A percentile compares a stretch with the other conserved stretches of the same genome.
Conservation (phyloP, 2,888 invertebrate genomes). For the Melanostoma mellinum region DNA sequence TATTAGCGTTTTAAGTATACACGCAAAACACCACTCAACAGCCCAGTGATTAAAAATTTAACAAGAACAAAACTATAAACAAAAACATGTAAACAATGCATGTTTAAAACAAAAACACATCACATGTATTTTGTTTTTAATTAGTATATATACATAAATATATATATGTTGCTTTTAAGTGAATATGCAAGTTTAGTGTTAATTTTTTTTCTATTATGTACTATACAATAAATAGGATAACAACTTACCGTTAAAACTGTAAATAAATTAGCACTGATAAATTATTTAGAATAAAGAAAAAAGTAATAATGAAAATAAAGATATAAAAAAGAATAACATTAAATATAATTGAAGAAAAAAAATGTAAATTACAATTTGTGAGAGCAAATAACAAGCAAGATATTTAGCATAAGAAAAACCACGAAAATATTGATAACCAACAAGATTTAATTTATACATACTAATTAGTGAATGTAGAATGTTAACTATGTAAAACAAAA, state of each 20-base stretch:
- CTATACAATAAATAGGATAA: constrained; percentile 70
- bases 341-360: constrained; percentile 23
- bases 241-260: constrained; percentile 66
- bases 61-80: constrained; percentile 1
- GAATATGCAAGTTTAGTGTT: constrained; percentile 61
- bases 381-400: constrained; percentile 18
- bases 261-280: constrained; percentile 72
- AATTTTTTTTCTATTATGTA: constrained; percentile 68
- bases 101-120: constrained; percentile 46
- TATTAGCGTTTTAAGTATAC: constrained; percentile 62
- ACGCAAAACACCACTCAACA: constrained; percentile 43
- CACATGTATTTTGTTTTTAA: constrained; percentile 61
- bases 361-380: constrained; percentile 51
- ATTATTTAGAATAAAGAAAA: constrained; percentile 66
- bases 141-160: constrained; percentile 1
- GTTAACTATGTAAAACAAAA: constrained; percentile 65
- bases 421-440: constrained; percentile 69
- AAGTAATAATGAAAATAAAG: constrained; percentile 28
- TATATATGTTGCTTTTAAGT: constrained; percentile 55
- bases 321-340: constrained; percentile 15
- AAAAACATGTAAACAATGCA: constrained; percentile 11
- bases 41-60: constrained; percentile 63
- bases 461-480: constrained; percentile 70
- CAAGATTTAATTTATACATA: constrained; percentile 71
- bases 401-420: constrained; percentile 38